These are phyloP conservation scores for Enteromius unitaeniatus DNA, from an alignment of 2,797 vertebrate species.

Conservation along the genomic window DNA sequence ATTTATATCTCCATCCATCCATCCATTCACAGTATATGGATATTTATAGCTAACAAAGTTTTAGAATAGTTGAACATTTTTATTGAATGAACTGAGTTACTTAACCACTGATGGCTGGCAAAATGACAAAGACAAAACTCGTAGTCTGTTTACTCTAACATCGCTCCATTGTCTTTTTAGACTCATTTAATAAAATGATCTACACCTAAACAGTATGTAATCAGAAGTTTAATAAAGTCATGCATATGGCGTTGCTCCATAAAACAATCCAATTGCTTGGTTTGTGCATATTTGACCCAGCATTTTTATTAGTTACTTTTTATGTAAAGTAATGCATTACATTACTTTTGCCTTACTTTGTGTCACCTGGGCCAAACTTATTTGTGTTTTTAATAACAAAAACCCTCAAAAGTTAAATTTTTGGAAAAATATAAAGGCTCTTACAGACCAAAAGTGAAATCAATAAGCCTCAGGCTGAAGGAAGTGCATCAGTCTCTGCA, in stretches of 20 bases:
- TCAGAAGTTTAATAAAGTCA: too few relatives aligned
- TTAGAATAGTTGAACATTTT: neutral
- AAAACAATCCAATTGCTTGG: too few relatives aligned
- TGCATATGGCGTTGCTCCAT: too few relatives aligned
- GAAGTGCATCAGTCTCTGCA: neutral
- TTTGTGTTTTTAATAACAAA: neutral
- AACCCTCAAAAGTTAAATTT: too few relatives aligned
- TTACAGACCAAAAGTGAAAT: neutral
- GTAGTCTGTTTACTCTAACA: too few relatives aligned
- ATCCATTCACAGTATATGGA: too few relatives aligned
- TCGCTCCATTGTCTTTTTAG: too few relatives aligned
- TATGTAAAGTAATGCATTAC: neutral
- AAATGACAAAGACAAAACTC: neutral
- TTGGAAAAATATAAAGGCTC: too few relatives aligned
- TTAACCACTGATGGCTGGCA: neutral
- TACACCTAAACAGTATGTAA: too few relatives aligned
- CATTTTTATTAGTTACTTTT: neutral
- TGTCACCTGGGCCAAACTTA: neutral
- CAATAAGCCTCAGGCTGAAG: neutral
- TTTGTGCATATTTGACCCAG: too few relatives aligned
- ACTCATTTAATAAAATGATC: too few relatives aligned
- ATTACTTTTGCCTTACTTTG: neutral
- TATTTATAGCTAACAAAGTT: neutral
- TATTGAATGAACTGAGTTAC: neutral
- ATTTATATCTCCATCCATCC: too few relatives aligned